phyloP scores from a whole-genome alignment of 2,888 invertebrate species.

The Ophion obscuratus region DNA sequence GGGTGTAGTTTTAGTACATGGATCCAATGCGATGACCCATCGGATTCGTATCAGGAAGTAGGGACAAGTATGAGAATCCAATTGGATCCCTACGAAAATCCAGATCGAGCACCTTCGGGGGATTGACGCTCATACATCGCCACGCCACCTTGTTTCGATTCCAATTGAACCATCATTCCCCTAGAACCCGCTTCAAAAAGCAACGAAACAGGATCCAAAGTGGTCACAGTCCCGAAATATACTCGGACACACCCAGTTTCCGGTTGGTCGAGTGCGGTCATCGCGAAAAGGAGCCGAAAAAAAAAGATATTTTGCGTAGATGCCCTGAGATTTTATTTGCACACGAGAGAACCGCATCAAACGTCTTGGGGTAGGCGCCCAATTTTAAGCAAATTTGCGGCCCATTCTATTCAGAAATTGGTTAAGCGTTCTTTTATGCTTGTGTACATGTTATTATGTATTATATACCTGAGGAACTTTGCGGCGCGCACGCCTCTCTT shows the following conservation, averaged over 20 bases:
- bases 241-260: conserved; percentile 32
- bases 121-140: no score
- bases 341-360: conserved; percentile 45
- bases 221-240: conserved; percentile 17
- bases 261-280: conserved; percentile 44
- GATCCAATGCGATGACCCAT: no score
- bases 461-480: conserved; percentile 72
- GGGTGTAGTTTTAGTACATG: no score
- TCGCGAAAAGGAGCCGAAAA: neutral
- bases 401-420: conserved; percentile 74
- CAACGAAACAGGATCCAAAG: neutral
- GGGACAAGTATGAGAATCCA: no score
- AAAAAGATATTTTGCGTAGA: conserved; percentile 1
- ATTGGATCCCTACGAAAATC: no score
- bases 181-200: neutral
- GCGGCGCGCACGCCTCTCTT: conserved; percentile 15
- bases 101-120: no score
- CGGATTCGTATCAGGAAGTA: no score
- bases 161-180: neutral
- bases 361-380: conserved; percentile 59
- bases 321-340: conserved; percentile 33
- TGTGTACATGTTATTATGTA: conserved; percentile 22
- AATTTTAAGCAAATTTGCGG: conserved; percentile 78
- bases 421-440: conserved; percentile 76
- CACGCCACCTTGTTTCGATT: neutral